Conservation (phyloP, 2,113 vertebrate genomes). For the Eleginops maclovinus region DNA sequence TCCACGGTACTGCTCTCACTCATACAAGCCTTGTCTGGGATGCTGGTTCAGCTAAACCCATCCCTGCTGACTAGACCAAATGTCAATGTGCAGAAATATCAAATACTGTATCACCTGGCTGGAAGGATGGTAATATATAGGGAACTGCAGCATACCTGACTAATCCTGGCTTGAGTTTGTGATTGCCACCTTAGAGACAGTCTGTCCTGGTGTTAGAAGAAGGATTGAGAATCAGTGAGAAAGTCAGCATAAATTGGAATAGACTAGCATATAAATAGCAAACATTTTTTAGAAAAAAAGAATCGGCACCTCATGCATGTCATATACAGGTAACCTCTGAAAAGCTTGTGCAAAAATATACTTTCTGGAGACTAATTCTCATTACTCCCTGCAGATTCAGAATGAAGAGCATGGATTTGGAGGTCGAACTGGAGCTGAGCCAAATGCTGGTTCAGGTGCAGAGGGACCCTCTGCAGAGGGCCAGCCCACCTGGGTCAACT, state of each 20-base stretch:
- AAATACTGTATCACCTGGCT: constrained; percentile 40
- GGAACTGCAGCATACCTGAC: constrained; percentile 18
- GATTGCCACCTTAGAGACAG: neutral
- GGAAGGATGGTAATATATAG: constrained; percentile 33
- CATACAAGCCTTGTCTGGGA: neutral
- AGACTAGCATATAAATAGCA: constrained; percentile 1
- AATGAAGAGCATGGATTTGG: constrained; percentile 56
- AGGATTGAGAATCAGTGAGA: neutral
- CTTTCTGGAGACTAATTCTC: rapidly evolving
- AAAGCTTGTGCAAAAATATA: neutral
- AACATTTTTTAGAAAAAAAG: no score
- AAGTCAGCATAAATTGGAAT: neutral
- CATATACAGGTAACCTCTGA: neutral
- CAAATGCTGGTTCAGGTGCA: constrained; percentile 1
- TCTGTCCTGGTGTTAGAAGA: constrained; percentile 10
- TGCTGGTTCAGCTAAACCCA: constrained; percentile 38
- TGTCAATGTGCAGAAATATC: constrained; percentile 51
- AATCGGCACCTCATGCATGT: neutral
- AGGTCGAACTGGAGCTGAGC: constrained; percentile 47
- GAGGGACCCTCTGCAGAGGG: constrained; percentile 33
- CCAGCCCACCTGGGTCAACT: constrained; percentile 85
- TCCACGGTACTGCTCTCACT: constrained; percentile 1
- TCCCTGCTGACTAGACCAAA: constrained; percentile 38
- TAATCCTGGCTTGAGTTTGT: constrained; percentile 14
- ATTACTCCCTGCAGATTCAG: constrained; percentile 39